A percentile compares a stretch with the other conserved stretches of the same genome.
These are phyloP conservation scores for Ceratosolen fusciceps DNA, from an alignment of 1,140 invertebrate genomes.

Conservation along the genomic window DNA sequence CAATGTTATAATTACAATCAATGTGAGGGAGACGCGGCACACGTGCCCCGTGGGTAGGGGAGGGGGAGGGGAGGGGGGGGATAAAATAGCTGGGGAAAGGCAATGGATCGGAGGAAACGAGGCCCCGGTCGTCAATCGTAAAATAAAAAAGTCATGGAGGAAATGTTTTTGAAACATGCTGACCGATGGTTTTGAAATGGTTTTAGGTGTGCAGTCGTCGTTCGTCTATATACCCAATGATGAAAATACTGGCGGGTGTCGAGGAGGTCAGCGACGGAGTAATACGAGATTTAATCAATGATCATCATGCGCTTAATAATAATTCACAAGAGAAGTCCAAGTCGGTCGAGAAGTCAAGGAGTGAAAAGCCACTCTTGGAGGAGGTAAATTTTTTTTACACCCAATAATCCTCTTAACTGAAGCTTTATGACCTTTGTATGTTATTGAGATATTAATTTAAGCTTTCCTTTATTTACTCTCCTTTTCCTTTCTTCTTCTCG, in stretches of 20 bases:
- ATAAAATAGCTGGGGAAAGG: too few relatives aligned
- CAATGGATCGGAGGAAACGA: too few relatives aligned
- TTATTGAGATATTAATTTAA: too few relatives aligned
- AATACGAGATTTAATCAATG: conserved; percentile 56
- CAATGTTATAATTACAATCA: too few relatives aligned
- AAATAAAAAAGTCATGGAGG: background rate
- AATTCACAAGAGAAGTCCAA: conserved; percentile 47
- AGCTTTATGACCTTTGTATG: too few relatives aligned
- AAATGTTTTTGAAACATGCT: background rate
- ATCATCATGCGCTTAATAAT: conserved; percentile 59
- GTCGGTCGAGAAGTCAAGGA: conserved; percentile 12
- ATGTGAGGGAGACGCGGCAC: too few relatives aligned
- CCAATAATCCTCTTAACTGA: background rate
- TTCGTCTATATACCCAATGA: conserved; percentile 58
- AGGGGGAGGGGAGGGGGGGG: too few relatives aligned
- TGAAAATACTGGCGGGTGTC: conserved; percentile 70
- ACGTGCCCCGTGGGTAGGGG: too few relatives aligned
- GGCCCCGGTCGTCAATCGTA: background rate
- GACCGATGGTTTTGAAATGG: background rate
- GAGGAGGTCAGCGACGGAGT: conserved; percentile 62
- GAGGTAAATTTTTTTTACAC: background rate
- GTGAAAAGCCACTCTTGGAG: background rate
- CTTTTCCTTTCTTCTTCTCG: too few relatives aligned
- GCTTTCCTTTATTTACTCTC: too few relatives aligned
- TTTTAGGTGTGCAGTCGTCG: conserved; percentile 20